phyloP scores from a whole-genome alignment of 2,888 invertebrate genomes.

The Callyntrura guangdongensis region DNA sequence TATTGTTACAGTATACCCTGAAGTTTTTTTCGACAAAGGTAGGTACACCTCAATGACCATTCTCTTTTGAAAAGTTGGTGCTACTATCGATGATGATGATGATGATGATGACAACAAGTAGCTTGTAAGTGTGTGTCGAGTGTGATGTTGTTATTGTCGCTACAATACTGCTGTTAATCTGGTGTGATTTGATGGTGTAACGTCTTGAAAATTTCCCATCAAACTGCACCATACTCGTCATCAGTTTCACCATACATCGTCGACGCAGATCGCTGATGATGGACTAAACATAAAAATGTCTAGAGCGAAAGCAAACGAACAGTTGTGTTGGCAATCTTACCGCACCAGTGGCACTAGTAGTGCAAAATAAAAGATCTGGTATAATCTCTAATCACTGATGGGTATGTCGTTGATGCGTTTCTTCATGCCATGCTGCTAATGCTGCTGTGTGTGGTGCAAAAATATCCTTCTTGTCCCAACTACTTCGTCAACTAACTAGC shows the following conservation, averaged over 20 bases:
- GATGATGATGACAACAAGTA: slow-evolving; percentile 22
- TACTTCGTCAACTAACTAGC: background rate
- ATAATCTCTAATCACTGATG: background rate
- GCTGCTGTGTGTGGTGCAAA: background rate
- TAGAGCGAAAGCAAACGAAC: slow-evolving; percentile 43
- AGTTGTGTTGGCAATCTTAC: background rate
- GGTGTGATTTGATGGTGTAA: slow-evolving; percentile 54
- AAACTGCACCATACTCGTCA: slow-evolving; percentile 23
- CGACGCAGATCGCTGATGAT: slow-evolving; percentile 47
- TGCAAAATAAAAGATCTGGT: background rate
- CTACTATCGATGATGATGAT: background rate
- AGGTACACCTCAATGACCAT: slow-evolving; percentile 15
- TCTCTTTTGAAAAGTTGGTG: background rate
- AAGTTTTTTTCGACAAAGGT: background rate
- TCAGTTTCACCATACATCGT: background rate
- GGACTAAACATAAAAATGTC: slow-evolving; percentile 59
- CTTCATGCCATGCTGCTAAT: background rate
- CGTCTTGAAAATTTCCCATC: slow-evolving; percentile 64
- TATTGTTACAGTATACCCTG: slow-evolving; percentile 12
- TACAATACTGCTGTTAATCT: slow-evolving; percentile 6
- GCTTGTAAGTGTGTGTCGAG: slow-evolving; percentile 59
- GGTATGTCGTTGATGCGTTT: background rate
- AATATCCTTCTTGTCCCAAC: background rate
- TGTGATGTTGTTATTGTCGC: slow-evolving; percentile 4
- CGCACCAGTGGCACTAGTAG: background rate